Base-by-base conservation (phyloP, 1,140 invertebrate genomes). In the Polypedilum vanderplanki region DNA sequence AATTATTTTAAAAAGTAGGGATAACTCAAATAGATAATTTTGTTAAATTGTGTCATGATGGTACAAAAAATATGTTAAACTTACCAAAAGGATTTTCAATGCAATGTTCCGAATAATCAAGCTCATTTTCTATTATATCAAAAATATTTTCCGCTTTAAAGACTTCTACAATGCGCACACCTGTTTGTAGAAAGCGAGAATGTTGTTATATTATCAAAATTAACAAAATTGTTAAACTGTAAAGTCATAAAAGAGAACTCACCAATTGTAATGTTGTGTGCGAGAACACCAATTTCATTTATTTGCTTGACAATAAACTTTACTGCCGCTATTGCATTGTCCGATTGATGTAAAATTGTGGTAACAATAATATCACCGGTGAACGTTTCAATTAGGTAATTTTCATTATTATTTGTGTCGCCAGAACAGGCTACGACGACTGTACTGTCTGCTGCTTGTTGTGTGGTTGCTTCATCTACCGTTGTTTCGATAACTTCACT, bases 101-200 rank as follows among this genome's bases (percentile, higher is more conserved):
- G 18, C 65, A 70, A 7, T 70, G 65, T 22, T 70, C 65, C 17
- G 18, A 22, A 70, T 70, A 70, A 70, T 70, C 65, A 70, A 70
- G 7, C 10, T 70, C 65, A 70, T 22, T 22, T 12, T 70, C 65
- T 3, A 70, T 9, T 5, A 22, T 22, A 7, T 70, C 65, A 9
- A 20, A 18, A 20, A 70, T 18, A 70, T 70, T 20, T 12, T 18
- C 17, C 5, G 20, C 17, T 2, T 70, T 70, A 1, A 70, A 18
- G 10, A 70, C 17, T n/a, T 70, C 9, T 12, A 20, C 17, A 7
- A 70, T 70, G 7, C 65, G 65, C 15, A 70, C 65, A 20, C 46
- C 46, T 57, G n/a, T n/a, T 57, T 9, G 8, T 46, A 46, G 15
- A 46, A 46, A 46, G 41, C 9, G 8, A 46, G 15, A 46, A 46